Conservation (phyloP, 2,113 vertebrate genomes). For the Balaenoptera acutorostrata region DNA sequence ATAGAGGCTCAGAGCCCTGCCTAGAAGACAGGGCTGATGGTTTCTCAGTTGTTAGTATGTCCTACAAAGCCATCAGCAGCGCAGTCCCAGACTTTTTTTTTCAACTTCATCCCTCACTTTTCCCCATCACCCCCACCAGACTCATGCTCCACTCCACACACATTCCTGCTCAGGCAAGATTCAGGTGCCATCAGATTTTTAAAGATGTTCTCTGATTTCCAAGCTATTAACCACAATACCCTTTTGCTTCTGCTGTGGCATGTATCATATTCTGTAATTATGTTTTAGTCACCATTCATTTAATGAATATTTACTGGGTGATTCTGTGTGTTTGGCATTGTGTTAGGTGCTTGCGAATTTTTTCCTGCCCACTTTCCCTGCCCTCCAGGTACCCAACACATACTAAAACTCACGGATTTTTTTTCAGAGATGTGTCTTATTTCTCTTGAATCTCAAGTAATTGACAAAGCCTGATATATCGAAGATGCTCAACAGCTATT, state of each 20-base stretch:
- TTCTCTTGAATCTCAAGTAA: not conserved
- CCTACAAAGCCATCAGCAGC: too few relatives aligned
- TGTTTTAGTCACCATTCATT: not conserved
- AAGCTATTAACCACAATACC: not conserved
- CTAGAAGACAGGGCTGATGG: not conserved
- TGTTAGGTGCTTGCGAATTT: not conserved
- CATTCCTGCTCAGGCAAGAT: not conserved
- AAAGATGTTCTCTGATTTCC: not conserved
- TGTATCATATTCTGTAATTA: not conserved
- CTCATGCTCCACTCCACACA: accelerated
- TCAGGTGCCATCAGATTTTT: not conserved
- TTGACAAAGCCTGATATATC: not conserved
- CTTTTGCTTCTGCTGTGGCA: not conserved
- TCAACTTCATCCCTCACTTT: too few relatives aligned
- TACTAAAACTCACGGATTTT: not conserved
- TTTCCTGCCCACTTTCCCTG: not conserved
- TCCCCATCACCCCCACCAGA: not conserved
- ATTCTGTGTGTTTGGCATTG: not conserved
- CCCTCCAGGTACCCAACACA: not conserved
- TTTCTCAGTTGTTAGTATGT: not conserved
- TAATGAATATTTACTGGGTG: not conserved
- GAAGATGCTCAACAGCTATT: not conserved
- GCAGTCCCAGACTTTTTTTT: not conserved
- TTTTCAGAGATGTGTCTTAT: not conserved
- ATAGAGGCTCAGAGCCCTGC: not conserved